These are phyloP conservation scores for Chamaetylas fuelleborni DNA, from an alignment of 2,113 vertebrate species.

Conservation along the genomic window DNA sequence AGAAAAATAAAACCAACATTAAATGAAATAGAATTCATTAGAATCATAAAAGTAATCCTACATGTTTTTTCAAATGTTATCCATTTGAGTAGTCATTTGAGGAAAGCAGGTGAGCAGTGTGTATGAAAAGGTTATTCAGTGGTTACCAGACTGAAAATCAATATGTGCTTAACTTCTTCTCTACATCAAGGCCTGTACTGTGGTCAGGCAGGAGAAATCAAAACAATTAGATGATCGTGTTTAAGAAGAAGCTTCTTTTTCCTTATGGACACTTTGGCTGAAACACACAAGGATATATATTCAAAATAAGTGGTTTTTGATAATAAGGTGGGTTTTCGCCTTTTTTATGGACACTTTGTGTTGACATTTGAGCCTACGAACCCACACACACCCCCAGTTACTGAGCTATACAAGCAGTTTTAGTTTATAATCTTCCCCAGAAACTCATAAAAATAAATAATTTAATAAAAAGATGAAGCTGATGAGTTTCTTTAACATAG, in stretches of 20 bases:
- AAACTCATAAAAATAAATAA: neutral
- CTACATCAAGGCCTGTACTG: neutral
- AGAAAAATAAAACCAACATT: neutral
- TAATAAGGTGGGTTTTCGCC: fast-evolving
- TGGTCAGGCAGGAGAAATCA: neutral
- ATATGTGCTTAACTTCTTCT: neutral
- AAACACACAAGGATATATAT: neutral
- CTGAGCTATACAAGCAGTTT: neutral
- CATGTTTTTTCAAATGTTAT: neutral
- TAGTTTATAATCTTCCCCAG: neutral
- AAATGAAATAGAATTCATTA: neutral
- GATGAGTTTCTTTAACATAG: neutral
- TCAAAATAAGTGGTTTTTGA: neutral
- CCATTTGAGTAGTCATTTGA: neutral
- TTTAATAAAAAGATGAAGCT: neutral
- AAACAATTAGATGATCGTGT: neutral
- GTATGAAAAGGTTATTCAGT: neutral
- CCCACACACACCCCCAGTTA: fast-evolving
- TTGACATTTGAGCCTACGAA: neutral
- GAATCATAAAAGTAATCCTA: neutral
- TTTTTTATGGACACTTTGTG: neutral
- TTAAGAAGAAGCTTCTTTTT: neutral
- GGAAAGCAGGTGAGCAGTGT: neutral
- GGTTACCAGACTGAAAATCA: neutral
- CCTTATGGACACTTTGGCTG: neutral